Conservation (phyloP, 2,888 invertebrate genomes). For the Temnothorax unifasciatus region DNA sequence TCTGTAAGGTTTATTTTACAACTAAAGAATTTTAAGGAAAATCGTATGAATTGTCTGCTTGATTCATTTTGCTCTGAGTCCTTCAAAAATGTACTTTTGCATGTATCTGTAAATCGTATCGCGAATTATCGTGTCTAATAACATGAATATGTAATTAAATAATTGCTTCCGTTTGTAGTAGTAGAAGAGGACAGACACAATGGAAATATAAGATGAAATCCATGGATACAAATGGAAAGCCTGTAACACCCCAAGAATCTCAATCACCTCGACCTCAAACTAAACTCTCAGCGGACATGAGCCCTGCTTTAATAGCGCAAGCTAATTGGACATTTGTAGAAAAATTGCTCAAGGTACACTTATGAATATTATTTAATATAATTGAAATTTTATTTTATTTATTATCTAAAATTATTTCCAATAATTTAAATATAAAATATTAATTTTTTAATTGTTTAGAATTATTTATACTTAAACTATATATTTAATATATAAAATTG, state of each 20-base stretch:
- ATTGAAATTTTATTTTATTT: neutral
- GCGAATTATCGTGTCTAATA: neutral
- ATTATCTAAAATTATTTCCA: conserved; percentile 8
- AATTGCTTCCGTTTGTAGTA: conserved; percentile 70
- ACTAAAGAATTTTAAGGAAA: neutral
- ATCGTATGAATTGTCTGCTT: neutral
- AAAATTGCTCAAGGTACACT: conserved; percentile 94
- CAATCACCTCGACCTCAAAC: conserved; percentile 86
- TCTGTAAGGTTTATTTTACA: neutral
- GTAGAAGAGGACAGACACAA: conserved; percentile 84
- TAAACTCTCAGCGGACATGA: conserved; percentile 89
- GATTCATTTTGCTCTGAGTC: neutral
- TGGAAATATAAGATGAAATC: conserved; percentile 86
- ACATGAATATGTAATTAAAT: neutral
- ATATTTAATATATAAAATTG: neutral
- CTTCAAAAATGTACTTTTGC: neutral
- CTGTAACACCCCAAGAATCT: conserved; percentile 82
- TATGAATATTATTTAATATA: conserved; percentile 6
- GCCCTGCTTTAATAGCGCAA: conserved; percentile 96
- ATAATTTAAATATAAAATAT: neutral
- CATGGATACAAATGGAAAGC: conserved; percentile 83
- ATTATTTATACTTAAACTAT: neutral
- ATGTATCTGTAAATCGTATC: neutral
- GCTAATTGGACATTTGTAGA: conserved; percentile 99
- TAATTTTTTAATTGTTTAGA: conserved; percentile 1